Evolutionary conservation across 2,888 invertebrate genomes (phyloP), one percentile per base, ranked within the genome.

Genomic region (Hermodice carunculata): DNA sequence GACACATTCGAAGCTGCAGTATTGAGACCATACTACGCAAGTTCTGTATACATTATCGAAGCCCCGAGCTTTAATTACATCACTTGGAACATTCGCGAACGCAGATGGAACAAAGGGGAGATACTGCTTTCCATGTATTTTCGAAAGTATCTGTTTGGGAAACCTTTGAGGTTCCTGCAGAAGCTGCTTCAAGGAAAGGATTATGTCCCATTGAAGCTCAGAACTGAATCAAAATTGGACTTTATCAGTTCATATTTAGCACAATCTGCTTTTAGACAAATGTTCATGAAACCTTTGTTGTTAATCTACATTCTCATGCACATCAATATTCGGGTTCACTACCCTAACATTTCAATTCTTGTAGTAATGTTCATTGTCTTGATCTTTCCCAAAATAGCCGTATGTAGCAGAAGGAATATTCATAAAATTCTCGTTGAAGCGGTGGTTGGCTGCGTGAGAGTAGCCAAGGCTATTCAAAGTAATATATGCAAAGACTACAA

Each of bases 1-100:
- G 81, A 80, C 58, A 80, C 81, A 6, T 81, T 79, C 63, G 81
- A 80, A 48, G 80, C 80, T 17, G 79, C 80, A 0, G 66, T 80
- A 1, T 61, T 80, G 42, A 67, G 75, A 24, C 80, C 81, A 0
- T 64, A 77, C 6, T 80, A 78, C 63, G 79, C 77, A 5, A 73
- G 78, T 2, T 77, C 78, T 24, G 71, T 75, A 1, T 74, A 67
- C 54, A 56, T 81, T 5, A 61, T 76, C 40, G 80, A 81, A 54
- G 77, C 78, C 1, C 81, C 81, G 0, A 73, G 76, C 28, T 76
- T 76, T 60, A 81, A 81, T 57, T 80, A 78, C 57, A 70, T 81
- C 26, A 77, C 79, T 3, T 81, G 81, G 81, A 78, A 77, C 61
- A 80, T 79, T 14, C 61, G 81, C 2, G 78, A 80, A 61, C 58